Conservation (phyloP, 1,140 invertebrate genomes). For the Drosophila nikananu region DNA sequence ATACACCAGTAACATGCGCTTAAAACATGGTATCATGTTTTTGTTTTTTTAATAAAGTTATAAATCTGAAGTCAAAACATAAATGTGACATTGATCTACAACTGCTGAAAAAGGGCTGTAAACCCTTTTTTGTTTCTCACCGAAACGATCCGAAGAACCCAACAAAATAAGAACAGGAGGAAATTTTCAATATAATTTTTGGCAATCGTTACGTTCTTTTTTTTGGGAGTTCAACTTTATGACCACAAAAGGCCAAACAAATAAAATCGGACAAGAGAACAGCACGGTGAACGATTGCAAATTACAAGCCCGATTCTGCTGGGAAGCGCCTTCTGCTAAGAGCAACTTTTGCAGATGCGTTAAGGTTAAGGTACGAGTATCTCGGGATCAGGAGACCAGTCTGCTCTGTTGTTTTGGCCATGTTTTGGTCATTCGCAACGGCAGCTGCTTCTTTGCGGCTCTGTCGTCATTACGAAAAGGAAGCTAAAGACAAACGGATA, state of each 20-base stretch:
- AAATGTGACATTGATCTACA: conserved; percentile 82
- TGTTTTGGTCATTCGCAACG: conserved; percentile 41
- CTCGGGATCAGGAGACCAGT: conserved; percentile 57
- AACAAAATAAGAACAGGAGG: conserved; percentile 27
- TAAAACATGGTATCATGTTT: conserved; percentile 4
- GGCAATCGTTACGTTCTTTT: conserved; percentile 46
- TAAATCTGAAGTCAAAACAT: conserved; percentile 71
- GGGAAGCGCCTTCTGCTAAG: conserved; percentile 20
- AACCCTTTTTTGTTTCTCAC: conserved; percentile 65
- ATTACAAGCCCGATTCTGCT: conserved; percentile 61
- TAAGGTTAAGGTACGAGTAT: conserved; percentile 50
- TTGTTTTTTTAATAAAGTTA: conserved; percentile 82
- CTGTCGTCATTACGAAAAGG: conserved; percentile 80
- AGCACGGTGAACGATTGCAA: conserved; percentile 82
- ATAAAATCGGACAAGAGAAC: conserved; percentile 82
- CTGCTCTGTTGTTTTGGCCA: conserved; percentile 28
- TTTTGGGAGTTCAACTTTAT: conserved; percentile 63
- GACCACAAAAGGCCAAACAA: conserved; percentile 70
- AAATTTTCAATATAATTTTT: conserved; percentile 62
- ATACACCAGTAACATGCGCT: conserved; percentile 9
- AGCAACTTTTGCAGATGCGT: conserved; percentile 6
- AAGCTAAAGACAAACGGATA: conserved; percentile 83
- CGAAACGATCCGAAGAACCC: not conserved
- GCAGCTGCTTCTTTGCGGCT: conserved; percentile 77
- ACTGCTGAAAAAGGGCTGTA: conserved; percentile 32